Conservation (phyloP, 2,797 vertebrate species). For the Todus mexicanus region DNA sequence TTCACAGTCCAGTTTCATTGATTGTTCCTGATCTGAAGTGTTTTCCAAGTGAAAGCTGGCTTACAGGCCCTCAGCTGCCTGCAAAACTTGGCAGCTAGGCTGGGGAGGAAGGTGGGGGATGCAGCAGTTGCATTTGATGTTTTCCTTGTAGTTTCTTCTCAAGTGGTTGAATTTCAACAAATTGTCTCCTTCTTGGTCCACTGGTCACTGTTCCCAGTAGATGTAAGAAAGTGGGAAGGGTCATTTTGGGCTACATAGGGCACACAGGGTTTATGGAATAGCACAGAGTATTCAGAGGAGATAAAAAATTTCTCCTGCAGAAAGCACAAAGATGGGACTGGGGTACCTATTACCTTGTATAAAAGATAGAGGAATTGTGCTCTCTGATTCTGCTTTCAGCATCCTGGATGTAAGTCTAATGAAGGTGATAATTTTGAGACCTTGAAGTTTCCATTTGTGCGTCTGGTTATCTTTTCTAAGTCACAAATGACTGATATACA, state of each 20-base stretch:
- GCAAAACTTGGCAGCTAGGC: neutral
- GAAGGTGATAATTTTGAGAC: neutral
- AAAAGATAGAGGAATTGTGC: neutral
- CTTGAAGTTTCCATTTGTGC: neutral
- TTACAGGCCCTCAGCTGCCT: neutral
- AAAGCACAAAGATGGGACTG: neutral
- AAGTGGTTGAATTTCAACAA: neutral
- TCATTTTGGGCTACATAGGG: neutral
- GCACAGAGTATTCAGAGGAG: neutral
- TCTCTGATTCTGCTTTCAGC: neutral
- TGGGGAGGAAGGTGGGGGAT: neutral
- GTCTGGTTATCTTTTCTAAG: neutral
- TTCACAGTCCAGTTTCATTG: neutral
- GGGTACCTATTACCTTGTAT: accelerated
- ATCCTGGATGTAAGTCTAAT: neutral
- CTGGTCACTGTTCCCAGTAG: neutral
- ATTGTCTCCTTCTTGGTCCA: accelerated
- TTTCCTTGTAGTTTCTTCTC: neutral
- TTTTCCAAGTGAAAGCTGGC: neutral
- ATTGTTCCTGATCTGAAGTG: neutral
- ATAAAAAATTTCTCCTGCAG: neutral
- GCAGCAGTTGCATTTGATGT: neutral
- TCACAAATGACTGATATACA: neutral
- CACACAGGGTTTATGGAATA: neutral
- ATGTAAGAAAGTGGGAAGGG: neutral